A percentile compares a stretch with the other conserved stretches of the same genome.
phyloP scores from a whole-genome alignment of 1,140 invertebrate species.

The Aphidius gifuensis region DNA sequence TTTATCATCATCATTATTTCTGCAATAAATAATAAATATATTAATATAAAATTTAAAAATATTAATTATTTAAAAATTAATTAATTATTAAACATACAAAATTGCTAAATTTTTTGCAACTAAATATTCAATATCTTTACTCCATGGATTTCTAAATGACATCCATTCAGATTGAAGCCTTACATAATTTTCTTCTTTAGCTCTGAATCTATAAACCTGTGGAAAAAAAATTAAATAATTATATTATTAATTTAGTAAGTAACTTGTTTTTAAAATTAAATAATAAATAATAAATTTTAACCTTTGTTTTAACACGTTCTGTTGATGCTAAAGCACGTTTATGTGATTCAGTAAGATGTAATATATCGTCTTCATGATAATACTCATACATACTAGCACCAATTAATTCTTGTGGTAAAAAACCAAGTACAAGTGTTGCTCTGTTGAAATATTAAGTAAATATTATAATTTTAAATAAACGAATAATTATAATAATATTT shows the following conservation, averaged over 20 bases:
- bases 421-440: slow-evolving; percentile 83
- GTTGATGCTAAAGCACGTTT: slow-evolving; percentile 72
- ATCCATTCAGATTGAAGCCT: slow-evolving; percentile 80
- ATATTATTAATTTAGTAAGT: no score
- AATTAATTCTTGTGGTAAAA: slow-evolving; percentile 87
- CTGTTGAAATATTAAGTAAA: slow-evolving; percentile 52
- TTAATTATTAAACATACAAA: slow-evolving; percentile 51
- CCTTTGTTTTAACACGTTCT: slow-evolving; percentile 65
- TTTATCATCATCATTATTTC: slow-evolving; percentile 54
- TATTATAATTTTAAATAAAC: slow-evolving; percentile 13
- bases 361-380: slow-evolving; percentile 81
- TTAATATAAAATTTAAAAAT: slow-evolving; percentile 3
- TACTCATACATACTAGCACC: slow-evolving; percentile 94
- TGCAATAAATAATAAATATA: slow-evolving; percentile 29
- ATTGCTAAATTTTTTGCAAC: slow-evolving; percentile 80
- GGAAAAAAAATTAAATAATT: slow-evolving; percentile 1
- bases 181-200: slow-evolving; percentile 72
- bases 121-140: slow-evolving; percentile 85
- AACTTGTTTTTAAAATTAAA: no score
- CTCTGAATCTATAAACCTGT: slow-evolving; percentile 73
- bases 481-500: neutral
- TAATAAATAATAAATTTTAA: no score
- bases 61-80: slow-evolving; percentile 6
- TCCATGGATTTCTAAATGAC: slow-evolving; percentile 87
- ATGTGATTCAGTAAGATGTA: slow-evolving; percentile 77